phyloP scores from a whole-genome alignment of 2,888 invertebrate genomes.

The Phyllotreta striolata region DNA sequence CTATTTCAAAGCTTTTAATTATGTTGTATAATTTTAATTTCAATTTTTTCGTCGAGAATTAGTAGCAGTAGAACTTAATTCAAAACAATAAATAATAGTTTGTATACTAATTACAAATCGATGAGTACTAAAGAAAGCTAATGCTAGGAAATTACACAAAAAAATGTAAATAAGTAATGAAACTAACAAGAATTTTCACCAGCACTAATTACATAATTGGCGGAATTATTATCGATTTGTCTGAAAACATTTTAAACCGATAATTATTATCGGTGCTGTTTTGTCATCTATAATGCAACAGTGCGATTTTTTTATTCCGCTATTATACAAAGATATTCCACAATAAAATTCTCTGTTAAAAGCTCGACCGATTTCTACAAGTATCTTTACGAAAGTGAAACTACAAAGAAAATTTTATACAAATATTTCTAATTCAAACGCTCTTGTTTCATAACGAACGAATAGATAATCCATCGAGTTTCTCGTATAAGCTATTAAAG shows the following conservation, averaged over 20 bases:
- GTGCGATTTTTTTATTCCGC: constrained; percentile 27
- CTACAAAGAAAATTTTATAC: no score
- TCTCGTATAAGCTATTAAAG: constrained; percentile 9
- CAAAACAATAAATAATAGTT: no score
- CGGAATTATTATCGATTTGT: constrained; percentile 33
- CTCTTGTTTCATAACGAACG: no score
- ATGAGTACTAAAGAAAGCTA: constrained; percentile 6
- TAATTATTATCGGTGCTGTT: constrained; percentile 24
- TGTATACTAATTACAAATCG: no score
- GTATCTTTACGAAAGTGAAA: no score
- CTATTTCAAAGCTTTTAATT: no score
- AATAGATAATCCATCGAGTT: no score
- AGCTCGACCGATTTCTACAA: background rate
- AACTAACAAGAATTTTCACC: constrained; percentile 15
- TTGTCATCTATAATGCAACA: constrained; percentile 25
- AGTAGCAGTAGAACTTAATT: no score
- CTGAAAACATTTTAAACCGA: constrained; percentile 27
- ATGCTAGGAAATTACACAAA: background rate
- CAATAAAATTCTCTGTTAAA: constrained; percentile 25
- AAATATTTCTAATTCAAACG: no score
- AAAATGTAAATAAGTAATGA: constrained; percentile 9
- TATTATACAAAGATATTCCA: background rate
- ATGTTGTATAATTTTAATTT: no score
- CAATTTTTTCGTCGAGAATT: no score
- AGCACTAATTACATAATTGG: constrained; percentile 26